A percentile compares a stretch with the other conserved stretches of the same genome.
These are phyloP conservation scores for Porites rus DNA, from an alignment of 92 coral and sea anemone species.

Conservation along the genomic window DNA sequence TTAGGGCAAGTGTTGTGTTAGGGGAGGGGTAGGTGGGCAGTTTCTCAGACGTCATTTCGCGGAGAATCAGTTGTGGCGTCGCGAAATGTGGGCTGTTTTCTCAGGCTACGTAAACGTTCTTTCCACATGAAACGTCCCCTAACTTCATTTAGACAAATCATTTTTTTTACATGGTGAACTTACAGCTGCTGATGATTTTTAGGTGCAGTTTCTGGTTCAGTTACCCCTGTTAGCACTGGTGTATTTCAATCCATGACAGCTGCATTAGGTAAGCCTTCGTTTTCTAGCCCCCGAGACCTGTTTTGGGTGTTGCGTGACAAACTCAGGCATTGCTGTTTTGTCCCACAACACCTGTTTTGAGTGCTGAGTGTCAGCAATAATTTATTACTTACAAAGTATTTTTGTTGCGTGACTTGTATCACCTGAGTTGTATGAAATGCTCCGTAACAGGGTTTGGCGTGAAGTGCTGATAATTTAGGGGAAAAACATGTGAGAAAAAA, in stretches of 20 bases:
- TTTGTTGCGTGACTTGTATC: neutral
- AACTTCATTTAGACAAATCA: neutral
- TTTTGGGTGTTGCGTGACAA: neutral
- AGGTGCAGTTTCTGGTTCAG: slow-evolving; percentile 44
- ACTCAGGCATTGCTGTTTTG: neutral
- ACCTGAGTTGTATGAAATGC: no score
- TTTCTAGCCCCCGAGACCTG: neutral
- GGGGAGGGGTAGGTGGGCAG: no score
- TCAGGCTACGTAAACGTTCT: no score
- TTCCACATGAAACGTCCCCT: neutral
- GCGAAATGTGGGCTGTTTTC: no score
- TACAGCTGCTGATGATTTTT: neutral
- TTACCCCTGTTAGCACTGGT: slow-evolving; percentile 16
- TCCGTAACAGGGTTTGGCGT: no score
- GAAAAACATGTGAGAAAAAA: no score
- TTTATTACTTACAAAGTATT: neutral
- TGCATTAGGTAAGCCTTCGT: slow-evolving; percentile 26
- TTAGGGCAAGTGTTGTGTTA: no score
- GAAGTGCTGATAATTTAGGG: no score
- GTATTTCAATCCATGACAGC: slow-evolving; percentile 15
- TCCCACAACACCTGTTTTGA: neutral
- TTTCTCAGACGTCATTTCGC: no score
- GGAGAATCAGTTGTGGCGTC: no score
- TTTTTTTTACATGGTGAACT: neutral
- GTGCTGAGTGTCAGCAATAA: neutral